Conservation (phyloP, 2,797 vertebrate species). For the Sciaenops ocellatus region DNA sequence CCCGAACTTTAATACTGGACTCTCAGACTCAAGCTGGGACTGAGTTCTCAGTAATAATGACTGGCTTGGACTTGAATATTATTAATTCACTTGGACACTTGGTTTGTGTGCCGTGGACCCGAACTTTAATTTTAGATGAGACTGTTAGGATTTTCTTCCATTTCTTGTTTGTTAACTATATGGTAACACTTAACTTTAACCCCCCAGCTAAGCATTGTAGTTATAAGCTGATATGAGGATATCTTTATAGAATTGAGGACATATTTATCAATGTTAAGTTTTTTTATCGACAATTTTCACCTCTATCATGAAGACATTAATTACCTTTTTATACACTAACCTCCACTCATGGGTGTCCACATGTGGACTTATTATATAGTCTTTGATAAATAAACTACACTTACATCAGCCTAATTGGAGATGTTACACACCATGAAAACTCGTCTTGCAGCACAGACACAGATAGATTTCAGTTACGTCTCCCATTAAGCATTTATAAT, state of each 20-base stretch:
- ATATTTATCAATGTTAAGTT: not conserved
- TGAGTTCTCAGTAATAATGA: conserved; percentile 12
- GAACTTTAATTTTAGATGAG: not conserved
- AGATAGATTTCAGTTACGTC: too few species aligned
- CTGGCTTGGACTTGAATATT: conserved; percentile 13
- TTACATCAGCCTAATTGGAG: too few species aligned
- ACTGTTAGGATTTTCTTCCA: not conserved
- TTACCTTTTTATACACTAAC: not conserved
- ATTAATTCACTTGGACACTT: conserved; percentile 4
- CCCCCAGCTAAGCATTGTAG: not conserved
- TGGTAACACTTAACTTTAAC: not conserved
- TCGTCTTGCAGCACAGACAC: not conserved
- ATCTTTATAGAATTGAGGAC: not conserved
- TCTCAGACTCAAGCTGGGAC: conserved; percentile 1
- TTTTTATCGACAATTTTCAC: not conserved
- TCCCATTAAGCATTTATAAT: too few species aligned
- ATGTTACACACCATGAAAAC: not conserved
- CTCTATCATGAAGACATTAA: not conserved
- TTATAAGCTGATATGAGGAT: not conserved
- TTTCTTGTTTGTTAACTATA: conserved; percentile 6
- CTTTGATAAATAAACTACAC: too few species aligned
- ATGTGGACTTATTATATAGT: too few species aligned
- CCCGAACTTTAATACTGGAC: too few species aligned
- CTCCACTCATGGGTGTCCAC: not conserved
- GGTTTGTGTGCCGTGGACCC: not conserved